A percentile compares a stretch with the other conserved stretches of the same genome.
Evolutionary conservation across 2,888 invertebrate genomes (phyloP).

Genomic region (Rhogogaster chlorosoma): DNA sequence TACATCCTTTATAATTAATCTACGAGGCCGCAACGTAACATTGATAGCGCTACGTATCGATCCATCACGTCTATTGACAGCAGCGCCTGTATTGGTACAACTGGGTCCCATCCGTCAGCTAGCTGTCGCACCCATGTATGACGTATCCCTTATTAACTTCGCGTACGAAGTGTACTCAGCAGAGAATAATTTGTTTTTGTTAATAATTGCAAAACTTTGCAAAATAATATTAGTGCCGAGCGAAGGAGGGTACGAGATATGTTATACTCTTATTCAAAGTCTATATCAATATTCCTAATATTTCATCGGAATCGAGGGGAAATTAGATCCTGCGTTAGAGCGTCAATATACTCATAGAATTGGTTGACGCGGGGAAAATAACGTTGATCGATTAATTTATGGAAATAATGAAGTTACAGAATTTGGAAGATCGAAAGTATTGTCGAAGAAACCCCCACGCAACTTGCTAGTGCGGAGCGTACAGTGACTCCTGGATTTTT

Average conservation of each 20-base stretch:
- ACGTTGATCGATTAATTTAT: background rate
- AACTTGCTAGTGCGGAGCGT: background rate
- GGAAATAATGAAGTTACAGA: conserved; percentile 12
- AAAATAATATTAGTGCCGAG: conserved; percentile 5
- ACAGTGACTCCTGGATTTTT: background rate
- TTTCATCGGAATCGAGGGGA: background rate
- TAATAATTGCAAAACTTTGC: conserved; percentile 34
- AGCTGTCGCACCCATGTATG: conserved; percentile 47
- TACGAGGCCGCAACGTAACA: conserved; percentile 38
- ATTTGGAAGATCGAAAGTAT: background rate
- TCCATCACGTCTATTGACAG: conserved; percentile 49
- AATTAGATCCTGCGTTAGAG: background rate
- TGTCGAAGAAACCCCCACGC: background rate
- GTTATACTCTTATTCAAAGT: background rate
- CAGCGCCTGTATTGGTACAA: conserved; percentile 43
- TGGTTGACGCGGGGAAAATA: background rate
- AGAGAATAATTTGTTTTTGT: conserved; percentile 41
- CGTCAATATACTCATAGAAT: background rate
- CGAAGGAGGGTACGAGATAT: background rate
- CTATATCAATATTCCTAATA: background rate
- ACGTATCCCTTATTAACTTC: conserved; percentile 50
- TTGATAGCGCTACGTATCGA: conserved; percentile 41
- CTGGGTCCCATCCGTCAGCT: conserved; percentile 50
- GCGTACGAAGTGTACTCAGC: conserved; percentile 22
- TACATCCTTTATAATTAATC: conserved; percentile 39